Conservation (phyloP, 1,140 invertebrate genomes). For the Holcopasites calliopsidis region DNA sequence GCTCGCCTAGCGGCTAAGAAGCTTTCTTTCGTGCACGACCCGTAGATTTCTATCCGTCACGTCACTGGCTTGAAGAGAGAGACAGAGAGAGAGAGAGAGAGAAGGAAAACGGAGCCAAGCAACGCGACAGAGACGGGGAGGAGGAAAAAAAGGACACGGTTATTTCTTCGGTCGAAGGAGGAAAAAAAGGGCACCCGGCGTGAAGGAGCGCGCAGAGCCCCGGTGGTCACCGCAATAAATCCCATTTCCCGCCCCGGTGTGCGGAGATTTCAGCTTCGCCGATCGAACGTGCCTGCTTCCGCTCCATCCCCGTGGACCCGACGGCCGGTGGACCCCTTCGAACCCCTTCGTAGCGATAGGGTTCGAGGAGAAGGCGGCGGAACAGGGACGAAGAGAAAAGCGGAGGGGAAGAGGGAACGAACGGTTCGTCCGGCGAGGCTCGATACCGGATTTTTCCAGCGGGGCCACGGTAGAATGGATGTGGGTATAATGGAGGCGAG, state of each 20-base stretch:
- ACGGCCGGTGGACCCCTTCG: no score
- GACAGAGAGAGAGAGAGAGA: neutral
- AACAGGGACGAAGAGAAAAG: conserved; percentile 63
- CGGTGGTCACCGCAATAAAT: neutral
- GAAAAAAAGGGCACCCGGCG: neutral
- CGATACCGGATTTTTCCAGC: conserved; percentile 59
- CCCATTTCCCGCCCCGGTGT: conserved; percentile 1
- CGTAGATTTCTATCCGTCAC: conserved; percentile 21
- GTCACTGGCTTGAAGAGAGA: neutral
- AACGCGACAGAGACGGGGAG: neutral
- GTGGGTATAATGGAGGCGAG: conserved; percentile 64
- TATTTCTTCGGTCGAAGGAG: neutral
- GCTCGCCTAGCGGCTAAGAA: neutral
- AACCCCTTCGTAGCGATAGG: conserved; percentile 17
- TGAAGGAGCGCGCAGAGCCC: neutral
- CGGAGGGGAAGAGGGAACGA: conserved; percentile 32
- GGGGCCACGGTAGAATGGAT: conserved; percentile 57
- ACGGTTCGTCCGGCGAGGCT: conserved; percentile 40
- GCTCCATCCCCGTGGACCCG: neutral
- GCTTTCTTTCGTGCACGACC: neutral
- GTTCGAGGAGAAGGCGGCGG: conserved; percentile 40
- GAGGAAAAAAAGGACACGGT: neutral
- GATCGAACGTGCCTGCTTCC: neutral
- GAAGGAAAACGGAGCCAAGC: neutral
- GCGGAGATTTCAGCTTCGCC: conserved; percentile 7